phyloP scores from a whole-genome alignment of 1,140 invertebrate genomes.

The Atopsyche davidsoni region DNA sequence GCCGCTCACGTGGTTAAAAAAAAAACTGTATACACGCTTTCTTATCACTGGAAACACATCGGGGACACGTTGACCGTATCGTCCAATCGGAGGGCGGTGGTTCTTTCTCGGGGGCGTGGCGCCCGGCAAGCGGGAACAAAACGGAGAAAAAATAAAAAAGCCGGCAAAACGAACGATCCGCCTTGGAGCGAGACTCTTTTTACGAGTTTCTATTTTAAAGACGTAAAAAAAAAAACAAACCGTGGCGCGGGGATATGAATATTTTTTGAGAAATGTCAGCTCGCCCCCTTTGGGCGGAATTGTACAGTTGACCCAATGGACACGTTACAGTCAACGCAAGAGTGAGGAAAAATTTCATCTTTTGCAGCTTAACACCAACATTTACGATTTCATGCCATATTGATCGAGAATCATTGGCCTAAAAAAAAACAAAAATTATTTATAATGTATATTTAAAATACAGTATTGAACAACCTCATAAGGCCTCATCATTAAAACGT shows the following conservation, averaged over 20 bases:
- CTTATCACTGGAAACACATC: constrained; percentile 21
- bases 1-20: constrained; percentile 10
- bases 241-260: neutral
- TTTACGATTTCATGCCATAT: too few species aligned
- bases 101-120: constrained; percentile 23
- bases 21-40: constrained; percentile 3
- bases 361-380: too few species aligned
- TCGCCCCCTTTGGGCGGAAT: neutral
- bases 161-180: neutral
- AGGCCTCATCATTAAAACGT: too few species aligned
- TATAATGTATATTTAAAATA: too few species aligned
- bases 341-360: too few species aligned
- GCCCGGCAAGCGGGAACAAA: constrained; percentile 7
- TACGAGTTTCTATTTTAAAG: constrained; percentile 13
- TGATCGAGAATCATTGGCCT: too few species aligned
- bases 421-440: too few species aligned
- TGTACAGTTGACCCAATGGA: neutral
- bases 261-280: constrained; percentile 19
- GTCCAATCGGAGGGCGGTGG: constrained; percentile 28
- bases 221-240: constrained; percentile 8
- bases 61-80: constrained; percentile 30
- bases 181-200: neutral
- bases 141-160: constrained; percentile 16
- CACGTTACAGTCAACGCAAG: neutral
- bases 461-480: too few species aligned